phyloP scores from a whole-genome alignment of 2,113 vertebrate species.

The Psettodes erumei region DNA sequence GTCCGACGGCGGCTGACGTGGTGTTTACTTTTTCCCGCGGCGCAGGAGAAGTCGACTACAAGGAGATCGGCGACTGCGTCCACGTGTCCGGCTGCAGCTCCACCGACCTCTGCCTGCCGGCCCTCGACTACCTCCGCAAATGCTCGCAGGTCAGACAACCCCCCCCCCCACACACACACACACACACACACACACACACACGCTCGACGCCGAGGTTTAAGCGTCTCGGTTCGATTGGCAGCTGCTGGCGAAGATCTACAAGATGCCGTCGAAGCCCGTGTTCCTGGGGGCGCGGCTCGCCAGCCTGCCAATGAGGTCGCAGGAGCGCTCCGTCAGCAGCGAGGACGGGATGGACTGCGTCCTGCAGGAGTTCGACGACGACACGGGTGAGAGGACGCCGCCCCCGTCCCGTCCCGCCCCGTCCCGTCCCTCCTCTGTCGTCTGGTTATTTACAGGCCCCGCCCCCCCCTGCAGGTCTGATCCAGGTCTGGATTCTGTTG shows the following conservation, averaged over 20 bases:
- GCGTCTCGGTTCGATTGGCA: conserved; percentile 53
- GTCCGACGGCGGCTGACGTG: too few species aligned
- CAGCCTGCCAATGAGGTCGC: conserved; percentile 87
- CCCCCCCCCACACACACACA: neutral
- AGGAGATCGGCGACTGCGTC: conserved; percentile 92
- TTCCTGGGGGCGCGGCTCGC: conserved; percentile 91
- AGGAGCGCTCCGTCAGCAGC: conserved; percentile 90
- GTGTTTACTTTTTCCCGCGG: too few species aligned
- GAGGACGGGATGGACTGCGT: conserved; percentile 93
- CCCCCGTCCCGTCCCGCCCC: too few species aligned
- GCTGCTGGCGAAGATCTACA: conserved; percentile 97
- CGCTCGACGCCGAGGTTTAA: neutral
- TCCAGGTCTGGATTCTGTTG: conserved; percentile 96
- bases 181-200: neutral
- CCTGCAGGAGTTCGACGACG: conserved; percentile 94
- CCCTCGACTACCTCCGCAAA: conserved; percentile 93
- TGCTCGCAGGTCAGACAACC: conserved; percentile 94
- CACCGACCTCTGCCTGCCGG: conserved; percentile 96
- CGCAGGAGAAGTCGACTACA: conserved; percentile 93
- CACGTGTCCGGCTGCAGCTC: conserved; percentile 85
- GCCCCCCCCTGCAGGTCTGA: conserved; percentile 95
- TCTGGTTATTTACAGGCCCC: neutral
- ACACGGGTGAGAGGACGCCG: too few species aligned
- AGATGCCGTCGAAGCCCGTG: conserved; percentile 96
- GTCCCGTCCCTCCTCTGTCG: neutral